Evolutionary conservation across 37 sponge, comb jelly and placozoan genomes (phyloP), one percentile per base, ranked within the genome.

Genomic region (Beroe ovata): DNA sequence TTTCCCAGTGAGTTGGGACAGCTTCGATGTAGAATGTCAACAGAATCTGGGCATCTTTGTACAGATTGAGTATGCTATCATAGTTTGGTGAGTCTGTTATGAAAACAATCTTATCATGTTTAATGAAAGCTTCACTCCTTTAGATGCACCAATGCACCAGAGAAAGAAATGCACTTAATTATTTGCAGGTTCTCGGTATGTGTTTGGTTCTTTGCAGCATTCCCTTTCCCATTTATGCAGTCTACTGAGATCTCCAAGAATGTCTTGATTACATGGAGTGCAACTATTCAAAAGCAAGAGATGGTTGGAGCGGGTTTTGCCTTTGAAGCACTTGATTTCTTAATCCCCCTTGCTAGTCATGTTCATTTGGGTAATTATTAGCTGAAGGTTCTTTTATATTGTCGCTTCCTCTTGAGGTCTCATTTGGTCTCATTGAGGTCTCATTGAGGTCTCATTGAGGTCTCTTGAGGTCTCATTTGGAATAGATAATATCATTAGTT

Each of bases 241-340:
- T 77, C 54, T 42, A 54, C 41, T 20, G 18, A 25, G n/a, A 54
- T 77, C 1, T 54, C 84, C 47, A 77, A 77, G 8, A 54, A 77
- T 6, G n/a, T 77, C 0, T 42, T 54, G 23, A 26, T 77, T 1
- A 35, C 41, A 3, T 77, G 84, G 84, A 77, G 84, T 77, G 84
- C 84, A 6, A 77, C 84, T n/a, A 77, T 77, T 23, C 84, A 77
- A 29, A 42, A 77, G 29, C 84, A 77, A 40, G 84, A 35, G 6
- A 39, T 77, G 84, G 33, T 77, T 26, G 84, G 84, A 3, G 84
- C 84, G 16, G 84, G 84, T 4, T 77, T 77, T 42, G 84, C 84
- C 8, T 35, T 33, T 42, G 84, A 77, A 42, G 84, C 84, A 6
- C 39, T 77, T 42, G 84, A 77, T 25, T 77, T 77, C 84, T 42